phyloP scores from a whole-genome alignment of 2,113 vertebrate genomes.

The Phylloscopus whistleri region DNA sequence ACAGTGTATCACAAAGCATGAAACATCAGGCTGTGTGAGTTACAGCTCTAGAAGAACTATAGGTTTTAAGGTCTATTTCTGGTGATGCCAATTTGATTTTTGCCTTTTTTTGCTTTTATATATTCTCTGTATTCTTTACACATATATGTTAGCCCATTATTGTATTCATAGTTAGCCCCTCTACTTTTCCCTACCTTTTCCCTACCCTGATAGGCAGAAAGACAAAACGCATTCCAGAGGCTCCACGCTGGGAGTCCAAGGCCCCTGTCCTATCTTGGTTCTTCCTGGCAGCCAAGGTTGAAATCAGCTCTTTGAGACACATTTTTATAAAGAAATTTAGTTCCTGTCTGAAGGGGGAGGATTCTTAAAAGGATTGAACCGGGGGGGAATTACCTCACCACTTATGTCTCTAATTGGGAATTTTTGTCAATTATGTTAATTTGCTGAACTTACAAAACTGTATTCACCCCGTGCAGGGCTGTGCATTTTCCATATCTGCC shows the following conservation, averaged over 20 bases:
- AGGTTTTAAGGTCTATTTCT: background rate
- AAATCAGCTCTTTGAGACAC: background rate
- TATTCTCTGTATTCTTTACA: background rate
- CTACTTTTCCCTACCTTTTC: background rate
- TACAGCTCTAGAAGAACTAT: background rate
- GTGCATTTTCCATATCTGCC: background rate
- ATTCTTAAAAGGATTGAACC: background rate
- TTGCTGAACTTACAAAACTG: background rate
- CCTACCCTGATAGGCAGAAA: background rate
- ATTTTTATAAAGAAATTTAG: background rate
- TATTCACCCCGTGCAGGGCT: fast-evolving
- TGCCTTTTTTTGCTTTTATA: background rate
- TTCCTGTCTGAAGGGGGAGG: background rate
- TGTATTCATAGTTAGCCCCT: background rate
- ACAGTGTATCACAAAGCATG: background rate
- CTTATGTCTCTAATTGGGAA: background rate
- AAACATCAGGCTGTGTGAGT: background rate
- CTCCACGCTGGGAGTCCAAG: background rate
- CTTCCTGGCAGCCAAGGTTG: background rate
- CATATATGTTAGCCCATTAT: background rate
- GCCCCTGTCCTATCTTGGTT: background rate
- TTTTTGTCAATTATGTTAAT: background rate
- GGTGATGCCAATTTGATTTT: background rate
- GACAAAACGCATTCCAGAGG: background rate
- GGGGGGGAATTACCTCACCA: no score